Conservation (phyloP, 2,888 invertebrate species). For the Arenicola marina region DNA sequence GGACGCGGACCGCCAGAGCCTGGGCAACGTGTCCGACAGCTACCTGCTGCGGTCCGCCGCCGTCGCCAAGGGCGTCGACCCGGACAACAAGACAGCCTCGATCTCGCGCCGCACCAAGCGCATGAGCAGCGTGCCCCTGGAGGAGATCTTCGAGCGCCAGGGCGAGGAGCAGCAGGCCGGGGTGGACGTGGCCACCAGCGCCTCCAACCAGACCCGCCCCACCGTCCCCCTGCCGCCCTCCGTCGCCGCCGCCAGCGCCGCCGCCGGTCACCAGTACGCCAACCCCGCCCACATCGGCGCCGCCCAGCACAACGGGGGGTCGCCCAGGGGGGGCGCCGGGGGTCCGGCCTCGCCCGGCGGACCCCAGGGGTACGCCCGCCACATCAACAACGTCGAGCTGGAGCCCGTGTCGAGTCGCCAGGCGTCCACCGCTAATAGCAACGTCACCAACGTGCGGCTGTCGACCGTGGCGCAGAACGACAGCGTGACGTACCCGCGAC, state of each 20-base stretch:
- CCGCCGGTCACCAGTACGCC: neutral
- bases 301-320: conserved; percentile 2
- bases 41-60: conserved; percentile 9
- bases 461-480: neutral
- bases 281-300: neutral
- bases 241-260: neutral
- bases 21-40: conserved; percentile 1
- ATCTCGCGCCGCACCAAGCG: conserved; percentile 73
- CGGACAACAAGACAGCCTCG: conserved; percentile 76
- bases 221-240: no score
- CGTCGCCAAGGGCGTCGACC: conserved; percentile 24
- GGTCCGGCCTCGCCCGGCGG: neutral
- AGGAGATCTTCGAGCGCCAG: conserved; percentile 18
- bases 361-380: neutral
- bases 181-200: neutral
- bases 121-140: conserved; percentile 22
- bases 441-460: conserved; percentile 7
- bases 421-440: neutral
- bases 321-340: neutral
- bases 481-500: neutral
- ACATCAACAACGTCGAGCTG: conserved; percentile 10
- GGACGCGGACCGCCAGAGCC: conserved; percentile 1
- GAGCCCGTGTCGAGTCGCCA: neutral
- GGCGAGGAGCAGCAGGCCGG: neutral
- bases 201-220: conserved; percentile 8